A percentile compares a stretch with the other conserved stretches of the same genome.
These are phyloP conservation scores for Delphinapterus leucas DNA, from an alignment of 2,113 vertebrate genomes.

Conservation along the genomic window DNA sequence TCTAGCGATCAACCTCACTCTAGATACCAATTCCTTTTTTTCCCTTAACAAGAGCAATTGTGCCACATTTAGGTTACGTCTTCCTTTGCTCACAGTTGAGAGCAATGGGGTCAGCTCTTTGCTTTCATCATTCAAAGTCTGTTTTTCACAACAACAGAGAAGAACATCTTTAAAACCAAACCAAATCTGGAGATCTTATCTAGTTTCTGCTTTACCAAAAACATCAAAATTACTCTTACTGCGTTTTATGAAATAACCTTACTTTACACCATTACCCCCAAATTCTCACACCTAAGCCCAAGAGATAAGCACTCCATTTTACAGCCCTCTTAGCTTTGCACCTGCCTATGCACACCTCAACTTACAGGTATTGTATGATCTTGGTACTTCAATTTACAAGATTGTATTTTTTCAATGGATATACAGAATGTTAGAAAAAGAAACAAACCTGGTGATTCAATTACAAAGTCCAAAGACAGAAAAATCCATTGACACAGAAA, in stretches of 20 bases:
- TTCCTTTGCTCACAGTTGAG: slow-evolving; percentile 9
- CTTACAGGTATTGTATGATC: not conserved
- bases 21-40: not conserved
- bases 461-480: not conserved
- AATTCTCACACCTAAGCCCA: slow-evolving; percentile 9
- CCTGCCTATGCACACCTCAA: not conserved
- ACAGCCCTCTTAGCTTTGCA: not conserved
- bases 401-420: not conserved
- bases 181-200: slow-evolving; percentile 62
- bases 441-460: not conserved
- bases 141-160: slow-evolving; percentile 52
- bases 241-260: not conserved
- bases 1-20: slow-evolving; percentile 15
- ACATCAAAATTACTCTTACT: slow-evolving; percentile 42
- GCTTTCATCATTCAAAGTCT: slow-evolving; percentile 28
- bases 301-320: not conserved
- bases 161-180: slow-evolving; percentile 55
- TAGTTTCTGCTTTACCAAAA: slow-evolving; percentile 52
- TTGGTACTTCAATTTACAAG: not conserved
- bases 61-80: slow-evolving; percentile 33
- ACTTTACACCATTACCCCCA: not conserved
- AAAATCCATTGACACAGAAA: not conserved
- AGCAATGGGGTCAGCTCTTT: slow-evolving; percentile 21
- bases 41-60: not conserved
- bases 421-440: not conserved